Conservation (phyloP, 2,797 vertebrate genomes). For the Leptatherina wallacei region DNA sequence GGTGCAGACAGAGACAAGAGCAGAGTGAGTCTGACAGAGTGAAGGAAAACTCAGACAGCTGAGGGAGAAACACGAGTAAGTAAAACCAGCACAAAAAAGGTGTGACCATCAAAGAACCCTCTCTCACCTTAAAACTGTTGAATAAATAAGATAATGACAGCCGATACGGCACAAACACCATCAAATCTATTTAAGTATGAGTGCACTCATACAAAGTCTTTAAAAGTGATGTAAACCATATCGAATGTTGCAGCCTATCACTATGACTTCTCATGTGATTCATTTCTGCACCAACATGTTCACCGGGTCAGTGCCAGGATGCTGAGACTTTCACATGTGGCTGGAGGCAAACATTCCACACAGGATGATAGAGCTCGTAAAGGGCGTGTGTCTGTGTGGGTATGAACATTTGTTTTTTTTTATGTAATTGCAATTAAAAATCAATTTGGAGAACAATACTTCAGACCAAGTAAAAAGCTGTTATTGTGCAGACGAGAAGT, state of each 20-base stretch:
- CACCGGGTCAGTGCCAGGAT: slow-evolving; percentile 57
- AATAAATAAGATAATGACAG: slow-evolving; percentile 2
- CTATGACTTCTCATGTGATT: slow-evolving; percentile 45
- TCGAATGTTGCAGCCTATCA: slow-evolving; percentile 46
- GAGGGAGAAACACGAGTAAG: slow-evolving; percentile 6
- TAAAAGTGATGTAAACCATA: slow-evolving; percentile 42
- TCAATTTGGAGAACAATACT: not conserved
- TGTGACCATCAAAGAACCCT: slow-evolving; percentile 5
- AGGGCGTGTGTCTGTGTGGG: not conserved
- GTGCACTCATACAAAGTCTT: slow-evolving; percentile 13
- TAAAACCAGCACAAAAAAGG: slow-evolving; percentile 4
- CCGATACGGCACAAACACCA: not conserved
- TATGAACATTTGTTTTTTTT: not conserved
- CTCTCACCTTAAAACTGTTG: not conserved
- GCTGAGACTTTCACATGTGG: slow-evolving; percentile 49
- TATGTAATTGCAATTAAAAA: not conserved
- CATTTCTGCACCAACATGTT: slow-evolving; percentile 70
- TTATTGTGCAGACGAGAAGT: not conserved
- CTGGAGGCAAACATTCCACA: slow-evolving; percentile 73
- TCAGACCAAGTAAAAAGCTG: not conserved
- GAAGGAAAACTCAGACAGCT: slow-evolving; percentile 20
- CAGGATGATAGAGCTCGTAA: slow-evolving; percentile 39
- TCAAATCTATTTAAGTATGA: not conserved
- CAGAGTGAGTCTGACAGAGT: slow-evolving; percentile 3
- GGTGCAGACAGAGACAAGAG: slow-evolving; percentile 26